Evolutionary conservation across 2,113 vertebrate genomes (phyloP), one percentile per base, ranked within the genome.

Genomic region (Leucoraja erinaceus): DNA sequence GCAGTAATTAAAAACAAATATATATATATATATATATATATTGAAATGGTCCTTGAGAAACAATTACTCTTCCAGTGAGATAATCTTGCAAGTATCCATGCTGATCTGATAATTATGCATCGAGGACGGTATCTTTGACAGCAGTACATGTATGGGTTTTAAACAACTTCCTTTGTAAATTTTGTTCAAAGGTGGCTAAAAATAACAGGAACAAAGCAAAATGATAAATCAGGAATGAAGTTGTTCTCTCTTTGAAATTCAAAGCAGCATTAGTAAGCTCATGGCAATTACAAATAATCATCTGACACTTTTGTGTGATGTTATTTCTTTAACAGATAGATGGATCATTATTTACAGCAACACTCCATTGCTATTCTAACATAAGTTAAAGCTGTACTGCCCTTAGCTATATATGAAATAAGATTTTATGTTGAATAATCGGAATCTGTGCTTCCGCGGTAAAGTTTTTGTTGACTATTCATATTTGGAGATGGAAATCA

Each of bases 331-430:
- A 25, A 70, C 20, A 72, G 33, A 66, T 63, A 68, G 1, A 38
- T 91, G 66, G 33, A 91, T 91, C 66, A 91, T 72, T 72, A 70
- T 91, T 91, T 72, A 91, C 31, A n/a, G 28, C 83, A 83, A 83
- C 7, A 8, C 38, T 22, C 47, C 22, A 83, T 9, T 25, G n/a
- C 75, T 31, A 86, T 12, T 16, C 16, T 63, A 63, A 86, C 22
- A 68, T 25, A 47, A 47, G 31, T 38, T 33, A 90, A 33, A 33
- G 16, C 63, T 63, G 9, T 63, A 90, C 14, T 91, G 20, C 16
- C 66, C 31, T 16, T 61, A n/a, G 16, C 28, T 61, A 31, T 7
- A 28, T 61, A 86, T 14, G 25, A 63, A 86, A n/a, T n/a, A 2
- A 61, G 11, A 61, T 61, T 61, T 14, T n/a, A 61, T 63, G 5